Evolutionary conservation across 2,888 invertebrate species (phyloP).

Genomic region (Rhagonycha fulva): DNA sequence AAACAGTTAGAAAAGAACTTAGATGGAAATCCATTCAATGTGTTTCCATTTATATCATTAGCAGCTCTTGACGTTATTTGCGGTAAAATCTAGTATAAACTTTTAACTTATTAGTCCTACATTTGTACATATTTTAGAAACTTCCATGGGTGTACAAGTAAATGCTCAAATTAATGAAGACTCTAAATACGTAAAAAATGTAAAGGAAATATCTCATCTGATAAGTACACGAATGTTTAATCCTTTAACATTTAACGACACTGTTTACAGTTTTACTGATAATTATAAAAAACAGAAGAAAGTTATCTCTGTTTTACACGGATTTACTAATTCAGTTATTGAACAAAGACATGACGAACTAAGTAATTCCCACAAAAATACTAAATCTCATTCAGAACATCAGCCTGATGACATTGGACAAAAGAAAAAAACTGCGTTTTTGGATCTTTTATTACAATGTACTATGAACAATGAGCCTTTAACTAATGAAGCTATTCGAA

Average conservation of each 20-base stretch:
- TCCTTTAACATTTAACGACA: conserved; percentile 58
- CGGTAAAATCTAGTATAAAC: conserved; percentile 49
- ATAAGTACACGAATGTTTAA: conserved; percentile 40
- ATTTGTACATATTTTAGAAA: conserved; percentile 60
- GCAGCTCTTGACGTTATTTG: conserved; percentile 67
- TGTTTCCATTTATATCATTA: conserved; percentile 64
- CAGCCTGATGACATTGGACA: conserved; percentile 59
- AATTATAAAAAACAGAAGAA: conserved; percentile 63
- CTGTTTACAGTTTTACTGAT: conserved; percentile 60
- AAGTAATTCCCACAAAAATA: background rate
- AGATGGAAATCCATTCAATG: conserved; percentile 57
- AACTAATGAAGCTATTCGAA: conserved; percentile 63
- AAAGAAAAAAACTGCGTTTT: conserved; percentile 62
- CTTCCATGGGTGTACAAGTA: conserved; percentile 80
- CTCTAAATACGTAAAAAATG: conserved; percentile 73
- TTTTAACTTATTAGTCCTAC: too few relatives aligned
- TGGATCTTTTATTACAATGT: conserved; percentile 64
- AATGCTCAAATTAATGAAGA: conserved; percentile 71
- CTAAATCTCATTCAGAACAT: conserved; percentile 20
- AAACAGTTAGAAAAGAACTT: conserved; percentile 56
- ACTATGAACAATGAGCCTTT: conserved; percentile 63
- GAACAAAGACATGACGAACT: conserved; percentile 53
- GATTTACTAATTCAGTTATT: conserved; percentile 62
- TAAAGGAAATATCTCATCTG: conserved; percentile 58
- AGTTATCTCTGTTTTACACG: conserved; percentile 56